Evolutionary conservation across 2,113 vertebrate genomes (phyloP), one percentile per base, ranked within the genome.

Genomic region (Silurus glanis): DNA sequence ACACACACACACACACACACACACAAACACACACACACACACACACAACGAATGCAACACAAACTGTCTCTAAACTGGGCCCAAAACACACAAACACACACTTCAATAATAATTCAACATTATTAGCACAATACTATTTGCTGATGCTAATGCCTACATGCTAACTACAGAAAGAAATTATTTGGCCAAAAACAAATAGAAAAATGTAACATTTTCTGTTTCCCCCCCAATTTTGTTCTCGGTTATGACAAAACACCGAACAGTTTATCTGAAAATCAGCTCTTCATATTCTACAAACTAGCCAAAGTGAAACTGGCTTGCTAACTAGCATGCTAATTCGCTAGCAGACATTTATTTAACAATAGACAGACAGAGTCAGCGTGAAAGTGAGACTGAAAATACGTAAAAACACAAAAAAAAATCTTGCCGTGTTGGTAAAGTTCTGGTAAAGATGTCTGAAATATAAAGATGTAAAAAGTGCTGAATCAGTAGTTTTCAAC

Each of bases 11-110:
- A 67, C 25, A 82, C 58, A 37, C 49, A 75, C 72, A 51, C 67
- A 28, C 72, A 59, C 83, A 17, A 55, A 71, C 21, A n/a, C 58
- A 61, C 81, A 78, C 61, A 80, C 83, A 84, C 25, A 55, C 51
- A 58, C 56, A 9, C 51, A n/a, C 47, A 69, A 37, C 2, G 37
- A 69, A 56, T 8, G 13, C 13, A 59, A 56, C 61, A 79, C 59
- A 79, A 56, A 79, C 58, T 47, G 47, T 66, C 74, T 14, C 58
- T 85, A 47, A 85, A 61, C 47, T 85, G 72, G 45, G 56, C 58
- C 21, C 17, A 76, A 79, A 47, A 10, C 51, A 23, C 45, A 51
- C 76, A 53, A 75, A 12, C 6, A 17, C 37, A 47, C 37, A 67
- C 25, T 14, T 1, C 21, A 49, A 8, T 10, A 74, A 49, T 49